Base-by-base conservation (phyloP, 23 tunicate species). In the Halocynthia aurantium region DNA sequence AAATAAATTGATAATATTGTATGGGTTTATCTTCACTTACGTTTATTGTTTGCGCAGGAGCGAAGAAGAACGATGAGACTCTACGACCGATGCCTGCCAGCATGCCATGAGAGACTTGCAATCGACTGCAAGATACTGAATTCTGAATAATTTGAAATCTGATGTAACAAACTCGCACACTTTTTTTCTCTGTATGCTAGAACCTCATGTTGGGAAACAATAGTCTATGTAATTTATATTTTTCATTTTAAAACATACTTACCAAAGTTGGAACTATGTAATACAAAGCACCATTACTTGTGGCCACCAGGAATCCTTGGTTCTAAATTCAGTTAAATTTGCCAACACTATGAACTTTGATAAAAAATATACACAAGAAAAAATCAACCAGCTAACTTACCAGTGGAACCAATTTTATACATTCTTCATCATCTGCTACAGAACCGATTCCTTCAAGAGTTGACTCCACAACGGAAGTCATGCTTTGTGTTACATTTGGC, bases 31-130 rank as follows among this genome's bases (percentile, higher is more conserved):
- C 0, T 77, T 6, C 8, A 55, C 83, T 72, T 31, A 83, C 95
- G 53, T 83, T 67, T 6, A 50, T 61, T 10, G 71, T 64, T 68
- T 61, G 71, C 13, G 74, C 51, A 1, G 85, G 22, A 10, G 88
- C 67, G 55, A 85, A 90, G 70, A 90, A 81, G 68, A 90, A 84
- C 7, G 97, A 90, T 8, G 97, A 90, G 6, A 90, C 90, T 56
- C 97, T 77, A 19, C 90, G 74, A 18, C 97, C 83, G 65, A 90
- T 85, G 8, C 88, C 81, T n/a, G 90, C 62, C 64, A 90, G 52
- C 53, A 81, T 61, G 7, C 97, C 90, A 22, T 76, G 76, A 1
- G 82, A 62, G 52, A 66, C 61, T 49, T 82, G 82, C 20, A 90
- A 44, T 7, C 76, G 82, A 13, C 52, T 44, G 51, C 72, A 75